Base-by-base conservation (phyloP, 2,797 vertebrate species). In the Phrynocephalus forsythii region DNA sequence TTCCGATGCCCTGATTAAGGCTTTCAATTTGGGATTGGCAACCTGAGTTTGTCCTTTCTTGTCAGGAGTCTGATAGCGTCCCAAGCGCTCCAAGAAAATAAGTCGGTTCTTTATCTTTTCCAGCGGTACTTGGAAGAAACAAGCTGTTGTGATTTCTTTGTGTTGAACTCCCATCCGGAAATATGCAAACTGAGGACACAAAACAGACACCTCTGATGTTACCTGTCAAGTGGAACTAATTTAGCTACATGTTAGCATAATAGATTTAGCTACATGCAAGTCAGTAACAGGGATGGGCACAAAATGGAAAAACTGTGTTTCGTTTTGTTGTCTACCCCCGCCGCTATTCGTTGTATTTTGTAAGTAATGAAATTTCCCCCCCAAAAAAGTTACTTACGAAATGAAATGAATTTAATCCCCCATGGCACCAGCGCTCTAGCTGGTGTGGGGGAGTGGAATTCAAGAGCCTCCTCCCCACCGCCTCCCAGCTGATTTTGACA, bases 111-210 rank as follows among this genome's bases (percentile, higher is more conserved):
- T 96, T 73, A 98, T 94, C 92, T 98, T 97, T 0, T 95, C 94
- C 52, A 99, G 87, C 1, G 97, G 81, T 88, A 92, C 94, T 69
- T 94, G 95, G 90, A 99, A 98, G 10, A 98, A 92, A 30, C 93
- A 95, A 18, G 96, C 96, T 91, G 96, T 97, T 86, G 98, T 95
- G 91, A 99, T 97, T 78, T 98, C 97, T 1, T 88, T 87, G 38
- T 99, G 98, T 89, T 89, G 97, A 69, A 98, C 79, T 0, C 99
- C 99, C 99, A 99, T 99, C 93, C 98, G 96, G 92, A 99, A 99
- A 95, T 98, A 99, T 1, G 95, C 97, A 4, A 99, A 99, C 99
- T 99, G 96, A 24, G 68, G 89, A 87, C 0, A 2, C 67, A 60
- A 78, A 26, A 87, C 1, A 72, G 8, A 82, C 3, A 48, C 5